Base-by-base conservation (phyloP, 1,140 invertebrate genomes). In the Saccostrea cuccullata region DNA sequence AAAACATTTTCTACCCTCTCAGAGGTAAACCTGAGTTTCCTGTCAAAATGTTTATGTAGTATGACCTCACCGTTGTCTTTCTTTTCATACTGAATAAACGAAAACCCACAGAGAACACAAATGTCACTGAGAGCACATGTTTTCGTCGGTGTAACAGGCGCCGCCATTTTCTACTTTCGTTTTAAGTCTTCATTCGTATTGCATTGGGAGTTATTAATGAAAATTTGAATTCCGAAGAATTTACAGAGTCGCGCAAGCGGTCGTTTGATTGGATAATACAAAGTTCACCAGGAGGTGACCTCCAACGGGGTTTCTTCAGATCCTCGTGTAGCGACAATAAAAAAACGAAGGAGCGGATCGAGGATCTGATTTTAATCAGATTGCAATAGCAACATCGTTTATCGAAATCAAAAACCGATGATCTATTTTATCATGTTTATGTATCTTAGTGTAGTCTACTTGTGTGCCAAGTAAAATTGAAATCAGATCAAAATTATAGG, bases 101-200 rank as follows among this genome's bases (percentile, higher is more conserved):
- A 64, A 64, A 64, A 64, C 58, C 58, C 58, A 12, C 58, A 64
- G 15, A 64, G n/a, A 15, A 64, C 58, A 64, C 58, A 64, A 64
- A 64, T 64, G 15, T 64, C 58, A 64, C 58, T 64, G 15, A 64
- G 58, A 1, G n/a, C 58, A 64, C 58, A 64, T 13, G 58, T 64
- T 64, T 64, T 64, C n/a, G 15, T 60, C 13, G 58, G 58, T 13
- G 58, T 60, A 60, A 4, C 58, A n/a, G 58, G 58, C 58, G 58
- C 58, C 58, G 58, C 58, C 58, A 60, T 60, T 60, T 60, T 60
- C 58, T 64, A 64, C 58, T 64, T 64, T 64, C 58, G 58, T 64
- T 64, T 64, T 64, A 64, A 64, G 15, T 64, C 58, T 13, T 64
- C 58, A 17, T 64, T 64, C 6, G 58, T 64, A 12, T 17, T 64